A percentile compares a stretch with the other conserved stretches of the same genome.
Evolutionary conservation across 2,113 vertebrate genomes (phyloP).

Genomic region (Genyomyrus donnyi): DNA sequence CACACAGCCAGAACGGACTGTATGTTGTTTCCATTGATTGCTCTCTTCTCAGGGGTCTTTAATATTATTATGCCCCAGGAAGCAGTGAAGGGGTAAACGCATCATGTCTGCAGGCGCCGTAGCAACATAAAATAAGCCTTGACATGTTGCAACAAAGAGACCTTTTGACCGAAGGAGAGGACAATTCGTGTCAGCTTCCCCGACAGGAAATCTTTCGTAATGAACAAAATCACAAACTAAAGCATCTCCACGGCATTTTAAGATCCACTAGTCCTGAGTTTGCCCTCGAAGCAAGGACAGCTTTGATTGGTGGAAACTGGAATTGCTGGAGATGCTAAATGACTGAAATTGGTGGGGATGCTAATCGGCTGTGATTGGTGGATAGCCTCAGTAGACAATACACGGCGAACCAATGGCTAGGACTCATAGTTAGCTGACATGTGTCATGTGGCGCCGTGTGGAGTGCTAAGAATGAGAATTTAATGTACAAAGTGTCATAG

Average conservation of each 20-base stretch:
- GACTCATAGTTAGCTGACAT: background rate
- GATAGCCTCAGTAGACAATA: background rate
- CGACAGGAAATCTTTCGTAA: background rate
- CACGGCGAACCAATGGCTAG: background rate
- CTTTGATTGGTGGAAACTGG: background rate
- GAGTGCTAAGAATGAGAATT: background rate
- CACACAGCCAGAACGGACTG: background rate
- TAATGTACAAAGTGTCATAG: background rate
- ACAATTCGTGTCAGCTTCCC: background rate
- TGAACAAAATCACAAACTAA: background rate
- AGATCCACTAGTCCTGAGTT: background rate
- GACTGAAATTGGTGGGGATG: background rate
- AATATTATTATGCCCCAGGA: background rate
- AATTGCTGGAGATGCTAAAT: background rate
- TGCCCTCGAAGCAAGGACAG: background rate
- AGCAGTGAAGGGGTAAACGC: background rate
- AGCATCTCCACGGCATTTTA: background rate
- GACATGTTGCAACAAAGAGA: background rate
- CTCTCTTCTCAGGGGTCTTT: conserved; percentile 4
- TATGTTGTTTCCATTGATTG: conserved; percentile 7
- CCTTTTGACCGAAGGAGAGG: background rate
- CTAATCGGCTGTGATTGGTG: background rate
- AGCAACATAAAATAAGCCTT: background rate
- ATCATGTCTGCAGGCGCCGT: background rate
- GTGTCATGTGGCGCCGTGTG: background rate